Evolutionary conservation across 2,888 invertebrate species (phyloP).

Genomic region (Hermodice carunculata): DNA sequence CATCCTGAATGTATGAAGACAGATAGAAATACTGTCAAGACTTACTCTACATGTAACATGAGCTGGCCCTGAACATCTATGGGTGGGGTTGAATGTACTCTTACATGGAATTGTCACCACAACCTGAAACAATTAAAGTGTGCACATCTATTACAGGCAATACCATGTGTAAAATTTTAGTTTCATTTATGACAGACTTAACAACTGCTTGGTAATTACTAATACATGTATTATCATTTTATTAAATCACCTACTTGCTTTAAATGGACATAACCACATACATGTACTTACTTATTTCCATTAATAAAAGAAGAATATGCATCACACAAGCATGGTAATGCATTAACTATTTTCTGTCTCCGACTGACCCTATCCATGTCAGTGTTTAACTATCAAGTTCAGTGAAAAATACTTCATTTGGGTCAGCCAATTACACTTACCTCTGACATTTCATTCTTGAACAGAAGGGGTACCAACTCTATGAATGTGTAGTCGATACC

Average conservation of each 20-base stretch:
- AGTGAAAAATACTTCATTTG: neutral
- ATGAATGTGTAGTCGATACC: constrained; percentile 78
- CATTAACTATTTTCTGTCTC: too few relatives aligned
- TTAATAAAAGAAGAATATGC: too few relatives aligned
- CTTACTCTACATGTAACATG: constrained; percentile 74
- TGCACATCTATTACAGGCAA: neutral
- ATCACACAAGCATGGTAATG: too few relatives aligned
- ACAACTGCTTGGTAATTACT: too few relatives aligned
- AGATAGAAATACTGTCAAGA: neutral
- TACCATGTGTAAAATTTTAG: too few relatives aligned
- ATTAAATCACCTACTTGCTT: too few relatives aligned
- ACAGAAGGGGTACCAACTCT: constrained; percentile 76
- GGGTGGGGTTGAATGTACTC: constrained; percentile 70
- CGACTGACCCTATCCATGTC: too few relatives aligned
- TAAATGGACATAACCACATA: too few relatives aligned
- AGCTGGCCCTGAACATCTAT: constrained; percentile 76
- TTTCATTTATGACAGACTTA: too few relatives aligned
- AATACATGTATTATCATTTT: too few relatives aligned
- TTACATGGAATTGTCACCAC: constrained; percentile 63
- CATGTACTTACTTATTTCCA: neutral
- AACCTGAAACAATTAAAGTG: constrained; percentile 60
- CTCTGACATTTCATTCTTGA: constrained; percentile 73
- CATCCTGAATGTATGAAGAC: neutral
- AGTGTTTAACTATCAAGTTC: too few relatives aligned
- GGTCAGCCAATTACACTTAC: constrained; percentile 61